Evolutionary conservation across 2,888 invertebrate species (phyloP), one percentile per base, ranked within the genome.

Genomic region (Conops quadrifasciatus): DNA sequence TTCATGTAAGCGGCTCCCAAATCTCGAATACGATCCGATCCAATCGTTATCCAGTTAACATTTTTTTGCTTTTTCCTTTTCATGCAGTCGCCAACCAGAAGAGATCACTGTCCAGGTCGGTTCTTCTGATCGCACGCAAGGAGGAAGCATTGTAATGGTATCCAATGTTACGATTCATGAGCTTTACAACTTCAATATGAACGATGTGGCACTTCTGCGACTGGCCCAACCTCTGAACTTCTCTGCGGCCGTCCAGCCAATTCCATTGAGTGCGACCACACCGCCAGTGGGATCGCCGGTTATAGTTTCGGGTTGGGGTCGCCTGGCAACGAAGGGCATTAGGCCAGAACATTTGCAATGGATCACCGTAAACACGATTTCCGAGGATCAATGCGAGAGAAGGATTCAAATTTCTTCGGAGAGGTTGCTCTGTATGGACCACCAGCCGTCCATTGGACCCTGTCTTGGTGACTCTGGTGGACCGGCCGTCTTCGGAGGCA

Each of bases 391-490:
- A 3, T 56, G 56, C 56, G 19, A 21, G 2, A 58, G 15, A 28
- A 58, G 26, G 15, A 28, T 13, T 26, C 2, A 28, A 1, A 58
- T 58, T 24, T 24, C 21, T 28, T 2, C 30, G 26, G 15, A 26
- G 30, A 24, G 24, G 4, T 13, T 58, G 11, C 2, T 58, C 2
- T 58, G 58, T 28, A 16, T 58, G 26, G 58, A 58, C 28, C 58
- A 58, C 16, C 1, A 9, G 11, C 2, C 2, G 4, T 5, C 7
- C 26, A 15, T 2, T 76, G 90, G 90, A 0, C 87, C 79, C 11
- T 82, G 81, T 70, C 78, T 77, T 58, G 82, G 83, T 16, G 83
- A 82, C 67, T 82, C 79, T 2, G 83, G 84, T 7, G 82, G 83
- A 0, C 83, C 84, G 0, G 26, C 83, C 2, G 78, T 79, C 65